Evolutionary conservation across 2,797 vertebrate species (phyloP).

Genomic region (Hippopotamyrus pictus): DNA sequence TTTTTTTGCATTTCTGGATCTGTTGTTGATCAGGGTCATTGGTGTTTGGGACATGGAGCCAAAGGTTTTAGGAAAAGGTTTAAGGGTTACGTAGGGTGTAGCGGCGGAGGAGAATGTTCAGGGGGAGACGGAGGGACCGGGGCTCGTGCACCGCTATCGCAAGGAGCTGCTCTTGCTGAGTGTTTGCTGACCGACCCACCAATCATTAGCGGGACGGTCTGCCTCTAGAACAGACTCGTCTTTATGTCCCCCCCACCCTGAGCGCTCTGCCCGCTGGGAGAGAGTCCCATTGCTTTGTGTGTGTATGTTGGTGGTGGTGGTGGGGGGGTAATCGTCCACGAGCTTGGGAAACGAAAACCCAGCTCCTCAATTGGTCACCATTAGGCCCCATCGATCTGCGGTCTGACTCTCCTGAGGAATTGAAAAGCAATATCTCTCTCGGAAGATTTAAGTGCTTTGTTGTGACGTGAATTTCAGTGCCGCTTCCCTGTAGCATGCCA

Average conservation of each 20-base stretch:
- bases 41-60: conserved; percentile 30
- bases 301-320: background rate
- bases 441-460: conserved; percentile 20
- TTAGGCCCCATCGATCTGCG: conserved; percentile 3
- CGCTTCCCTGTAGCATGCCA: background rate
- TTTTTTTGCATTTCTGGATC: background rate
- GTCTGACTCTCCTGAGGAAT: background rate
- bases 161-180: background rate
- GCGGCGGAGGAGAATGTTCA: background rate
- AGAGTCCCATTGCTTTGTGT: background rate
- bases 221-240: background rate
- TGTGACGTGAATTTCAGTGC: conserved; percentile 16
- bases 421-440: conserved; percentile 6
- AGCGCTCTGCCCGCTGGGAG: conserved; percentile 8
- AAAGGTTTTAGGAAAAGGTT: conserved; percentile 26
- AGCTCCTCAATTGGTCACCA: background rate
- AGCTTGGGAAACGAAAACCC: background rate
- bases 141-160: background rate
- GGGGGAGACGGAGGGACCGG: background rate
- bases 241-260: conserved; percentile 6
- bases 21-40: background rate
- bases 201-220: background rate
- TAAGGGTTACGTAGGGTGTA: conserved; percentile 25
- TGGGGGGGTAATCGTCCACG: background rate
- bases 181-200: conserved; percentile 43